Percentiles rank a stretch among this genome's conserved stretches.
phyloP scores from a whole-genome alignment of 2,888 invertebrate species.

The Stramonita haemastoma region DNA sequence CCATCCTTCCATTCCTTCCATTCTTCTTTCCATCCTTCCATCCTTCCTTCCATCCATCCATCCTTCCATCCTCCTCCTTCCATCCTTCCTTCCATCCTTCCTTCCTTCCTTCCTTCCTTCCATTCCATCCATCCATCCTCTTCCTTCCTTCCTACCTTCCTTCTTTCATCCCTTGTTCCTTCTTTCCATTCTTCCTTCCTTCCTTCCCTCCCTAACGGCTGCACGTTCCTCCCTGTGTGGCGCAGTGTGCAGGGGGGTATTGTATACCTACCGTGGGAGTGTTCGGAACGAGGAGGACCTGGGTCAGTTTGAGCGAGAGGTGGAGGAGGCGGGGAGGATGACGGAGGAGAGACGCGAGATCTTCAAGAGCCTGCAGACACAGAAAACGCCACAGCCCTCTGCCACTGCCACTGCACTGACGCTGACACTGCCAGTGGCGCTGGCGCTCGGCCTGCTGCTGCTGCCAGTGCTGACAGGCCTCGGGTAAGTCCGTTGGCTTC shows the following conservation, averaged over 20 bases:
- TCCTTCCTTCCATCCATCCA: too few species aligned
- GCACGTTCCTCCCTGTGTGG: neutral
- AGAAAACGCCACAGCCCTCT: neutral
- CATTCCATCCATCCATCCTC: too few species aligned
- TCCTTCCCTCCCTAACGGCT: too few species aligned
- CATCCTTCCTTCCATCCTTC: neutral
- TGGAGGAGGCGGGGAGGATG: conserved; percentile 65
- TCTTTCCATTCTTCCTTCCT: too few species aligned
- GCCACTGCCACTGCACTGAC: neutral
- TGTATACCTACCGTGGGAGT: too few species aligned
- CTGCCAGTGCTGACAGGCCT: neutral
- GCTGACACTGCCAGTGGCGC: neutral
- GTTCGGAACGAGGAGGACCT: conserved; percentile 61
- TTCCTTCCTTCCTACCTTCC: neutral
- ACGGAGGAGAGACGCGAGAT: conserved; percentile 63
- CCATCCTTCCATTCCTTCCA: neutral
- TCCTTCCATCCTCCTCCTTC: neutral
- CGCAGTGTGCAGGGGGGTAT: conserved; percentile 69
- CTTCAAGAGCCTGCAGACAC: conserved; percentile 57
- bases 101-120: too few species aligned
- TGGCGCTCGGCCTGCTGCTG: too few species aligned
- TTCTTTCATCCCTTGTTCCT: neutral
- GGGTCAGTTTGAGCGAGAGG: conserved; percentile 65
- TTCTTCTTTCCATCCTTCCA: too few species aligned
- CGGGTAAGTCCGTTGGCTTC: too few species aligned